Evolutionary conservation across 2,113 vertebrate genomes (phyloP), one percentile per base, ranked within the genome.

Genomic region (Ceyx margarethae): DNA sequence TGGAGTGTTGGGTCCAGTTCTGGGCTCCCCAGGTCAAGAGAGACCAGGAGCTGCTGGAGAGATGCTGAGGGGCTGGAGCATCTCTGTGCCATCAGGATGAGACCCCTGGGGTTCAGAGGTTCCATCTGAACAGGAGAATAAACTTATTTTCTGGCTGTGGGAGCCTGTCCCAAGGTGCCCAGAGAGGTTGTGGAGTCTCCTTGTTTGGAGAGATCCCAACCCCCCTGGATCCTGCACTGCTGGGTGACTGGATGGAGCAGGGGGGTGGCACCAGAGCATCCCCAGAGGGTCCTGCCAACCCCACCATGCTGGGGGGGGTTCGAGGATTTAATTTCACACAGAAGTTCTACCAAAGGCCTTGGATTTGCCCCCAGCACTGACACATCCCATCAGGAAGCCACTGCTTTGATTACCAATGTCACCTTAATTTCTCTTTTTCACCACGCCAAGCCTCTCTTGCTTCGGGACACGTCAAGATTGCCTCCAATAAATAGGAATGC

Each of bases 401-500:
- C 48, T 31, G 28, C 76, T 71, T 62, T 95, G 87, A 84, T 93
- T 86, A 33, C n/a, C 88, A 95, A 79, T 79, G 96, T 96, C 95
- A 93, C 92, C 94, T 93, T 85, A 53, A 89, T 87, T 92, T 60
- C 68, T 69, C 37, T 87, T 71, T 90, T 31, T 50, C 66, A 73
- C 68, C 53, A 60, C 65, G 84, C 3, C 3, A 88, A 40, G 19
- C 61, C 54, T 75, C 73, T 13, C 66, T 83, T 33, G 45, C 93
- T 92, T 21, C 29, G 6, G 76, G 67, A 71, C 89, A 73, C 93
- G 93, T 96, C 86, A 54, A 45, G 79, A 82, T 28, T 84, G 90
- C 60, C 90, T 94, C 73, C 88, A 90, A 79, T 45, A 93, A 93
- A 91, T 85, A 87, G 26, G 80, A 83, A 97, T 91, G 93, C 81